Percentiles rank a stretch among this genome's conserved stretches.
phyloP scores from a whole-genome alignment of 2,797 vertebrate species.

The Myotis planiceps region DNA sequence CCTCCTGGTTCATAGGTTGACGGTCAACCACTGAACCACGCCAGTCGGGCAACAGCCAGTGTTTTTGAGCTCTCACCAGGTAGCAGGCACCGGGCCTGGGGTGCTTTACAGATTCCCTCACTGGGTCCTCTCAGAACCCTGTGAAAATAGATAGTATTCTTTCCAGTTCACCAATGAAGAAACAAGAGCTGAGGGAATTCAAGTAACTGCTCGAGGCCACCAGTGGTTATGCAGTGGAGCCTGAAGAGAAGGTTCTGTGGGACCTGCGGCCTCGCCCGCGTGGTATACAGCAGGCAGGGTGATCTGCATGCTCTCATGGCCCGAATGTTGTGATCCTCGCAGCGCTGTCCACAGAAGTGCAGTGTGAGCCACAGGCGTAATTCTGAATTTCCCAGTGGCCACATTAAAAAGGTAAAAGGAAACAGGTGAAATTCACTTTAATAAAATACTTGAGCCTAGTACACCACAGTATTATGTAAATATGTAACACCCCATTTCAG shows the following conservation, averaged over 20 bases:
- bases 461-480: neutral
- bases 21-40: too few species aligned
- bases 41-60: neutral
- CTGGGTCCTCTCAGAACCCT: neutral
- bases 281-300: accelerated
- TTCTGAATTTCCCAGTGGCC: neutral
- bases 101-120: neutral
- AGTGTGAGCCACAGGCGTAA: neutral
- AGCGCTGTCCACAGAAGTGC: neutral
- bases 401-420: neutral
- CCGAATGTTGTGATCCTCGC: accelerated
- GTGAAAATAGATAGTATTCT: neutral
- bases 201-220: neutral
- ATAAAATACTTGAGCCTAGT: neutral
- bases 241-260: neutral
- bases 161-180: neutral
- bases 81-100: neutral
- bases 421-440: neutral
- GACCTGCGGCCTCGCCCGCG: neutral
- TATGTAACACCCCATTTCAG: neutral
- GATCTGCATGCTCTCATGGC: neutral
- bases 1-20: too few species aligned
- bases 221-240: accelerated
- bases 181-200: neutral
- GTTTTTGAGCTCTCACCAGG: neutral